Base-by-base conservation (phyloP, 2,888 invertebrate genomes). In the Morpho achilles region DNA sequence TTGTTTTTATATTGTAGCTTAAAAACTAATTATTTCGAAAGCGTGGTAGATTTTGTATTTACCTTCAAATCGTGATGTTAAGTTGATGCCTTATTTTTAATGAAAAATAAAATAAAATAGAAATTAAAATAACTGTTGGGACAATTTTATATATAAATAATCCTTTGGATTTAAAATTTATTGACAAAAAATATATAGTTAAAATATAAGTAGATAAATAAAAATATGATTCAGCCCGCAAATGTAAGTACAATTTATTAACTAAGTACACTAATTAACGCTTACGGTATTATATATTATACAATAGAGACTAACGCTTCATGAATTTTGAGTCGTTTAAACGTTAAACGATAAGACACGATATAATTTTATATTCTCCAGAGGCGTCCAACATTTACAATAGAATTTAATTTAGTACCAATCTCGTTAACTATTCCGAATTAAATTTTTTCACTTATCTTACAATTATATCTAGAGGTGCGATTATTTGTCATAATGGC, bases 381-480 rank as follows among this genome's bases (percentile, higher is more conserved):
- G 44, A 64, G 61, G 50, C 64, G 54, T 65, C 61, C 63, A 60
- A 67, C 63, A 63, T 66, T 70, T 68, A 67, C 62, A 67, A 61
- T 66, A 67, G 52, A 61, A 55, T 62, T 60, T 59, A 62, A 63
- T 66, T 64, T 68, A 66, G 67, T 69, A 64, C 65, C 69, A 61
- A 66, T 65, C 61, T 61, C 54, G 52, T 47, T 51, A 54, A 40
- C 58, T 54, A 58, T 44, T 61, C 59, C 56, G 55, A 58, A 52
- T 59, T 62, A 48, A 59, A 63, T 61, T 61, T 54, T 16, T 63
- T 62, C 57, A 57, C 62, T 61, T 61, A 56, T 47, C 50, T 59
- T 63, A 62, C 49, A 56, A 62, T 53, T 63, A 57, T 48, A 46
- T 40, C 55, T 58, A 56, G 49, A 49, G 16, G 55, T 16, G 45